Conservation (phyloP, 2,797 vertebrate species). For the Chrysocyon brachyurus region DNA sequence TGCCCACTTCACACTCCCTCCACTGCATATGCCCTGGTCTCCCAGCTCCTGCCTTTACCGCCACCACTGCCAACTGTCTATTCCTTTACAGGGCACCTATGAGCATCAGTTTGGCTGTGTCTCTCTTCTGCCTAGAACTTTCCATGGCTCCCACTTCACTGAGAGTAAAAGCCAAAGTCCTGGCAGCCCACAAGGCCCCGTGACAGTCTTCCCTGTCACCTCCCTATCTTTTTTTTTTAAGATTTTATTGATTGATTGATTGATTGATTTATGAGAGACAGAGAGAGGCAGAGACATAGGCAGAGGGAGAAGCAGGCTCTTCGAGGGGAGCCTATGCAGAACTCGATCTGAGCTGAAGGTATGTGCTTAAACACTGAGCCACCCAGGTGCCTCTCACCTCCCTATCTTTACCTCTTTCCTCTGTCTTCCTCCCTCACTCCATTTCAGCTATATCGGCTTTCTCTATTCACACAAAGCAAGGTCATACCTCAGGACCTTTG, state of each 20-base stretch:
- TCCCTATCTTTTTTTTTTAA: neutral
- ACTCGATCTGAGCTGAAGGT: too few species aligned
- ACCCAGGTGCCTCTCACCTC: neutral
- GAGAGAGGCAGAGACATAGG: too few species aligned
- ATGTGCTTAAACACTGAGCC: too few species aligned
- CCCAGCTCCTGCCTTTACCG: neutral
- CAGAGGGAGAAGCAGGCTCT: too few species aligned
- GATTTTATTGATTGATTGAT: too few species aligned
- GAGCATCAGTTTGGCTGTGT: neutral
- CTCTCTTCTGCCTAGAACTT: neutral
- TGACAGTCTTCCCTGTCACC: neutral
- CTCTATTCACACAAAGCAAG: neutral
- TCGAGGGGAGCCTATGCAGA: too few species aligned
- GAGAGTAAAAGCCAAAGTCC: neutral
- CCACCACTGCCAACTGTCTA: neutral
- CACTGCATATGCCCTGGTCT: neutral
- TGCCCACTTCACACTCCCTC: too few species aligned
- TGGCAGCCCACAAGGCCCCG: neutral
- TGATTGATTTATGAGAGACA: too few species aligned
- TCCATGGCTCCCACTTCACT: neutral
- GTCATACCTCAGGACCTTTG: neutral
- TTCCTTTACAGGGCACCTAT: neutral
- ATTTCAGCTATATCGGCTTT: neutral
- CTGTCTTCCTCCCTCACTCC: neutral
- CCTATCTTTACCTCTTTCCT: neutral